These are phyloP conservation scores for Rhimphoctona megacephalus DNA, from an alignment of 2,888 invertebrate species.

Conservation along the genomic window DNA sequence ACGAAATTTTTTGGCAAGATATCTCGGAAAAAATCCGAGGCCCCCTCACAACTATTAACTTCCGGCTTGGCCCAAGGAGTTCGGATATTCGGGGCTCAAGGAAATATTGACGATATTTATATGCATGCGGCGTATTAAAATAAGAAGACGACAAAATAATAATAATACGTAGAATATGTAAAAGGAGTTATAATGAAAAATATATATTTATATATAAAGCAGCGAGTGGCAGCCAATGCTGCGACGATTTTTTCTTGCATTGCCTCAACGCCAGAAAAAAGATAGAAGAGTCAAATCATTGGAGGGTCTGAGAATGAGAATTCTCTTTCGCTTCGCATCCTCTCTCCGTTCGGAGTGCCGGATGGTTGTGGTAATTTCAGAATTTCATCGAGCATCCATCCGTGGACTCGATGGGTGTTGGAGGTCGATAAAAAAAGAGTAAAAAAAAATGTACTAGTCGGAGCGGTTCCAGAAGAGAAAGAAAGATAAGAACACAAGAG, in stretches of 20 bases:
- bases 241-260: slow-evolving; percentile 43
- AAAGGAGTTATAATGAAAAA: not conserved
- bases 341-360: slow-evolving; percentile 55
- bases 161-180: slow-evolving; percentile 9
- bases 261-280: slow-evolving; percentile 26
- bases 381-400: slow-evolving; percentile 67
- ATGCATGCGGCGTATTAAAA: slow-evolving; percentile 54
- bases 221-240: slow-evolving; percentile 38
- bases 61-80: slow-evolving; percentile 61
- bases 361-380: slow-evolving; percentile 71
- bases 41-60: slow-evolving; percentile 65
- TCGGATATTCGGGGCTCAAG: slow-evolving; percentile 27
- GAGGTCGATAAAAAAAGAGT: slow-evolving; percentile 35
- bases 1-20: slow-evolving; percentile 68
- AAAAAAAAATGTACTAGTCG: slow-evolving; percentile 32
- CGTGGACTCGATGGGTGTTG: slow-evolving; percentile 47
- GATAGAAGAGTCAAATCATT: slow-evolving; percentile 38
- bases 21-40: slow-evolving; percentile 45
- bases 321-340: slow-evolving; percentile 15
- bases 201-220: slow-evolving; percentile 54
- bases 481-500: slow-evolving; percentile 49
- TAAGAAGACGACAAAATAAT: slow-evolving; percentile 16
- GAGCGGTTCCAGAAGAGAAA: slow-evolving; percentile 54
- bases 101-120: slow-evolving; percentile 62
- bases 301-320: slow-evolving; percentile 47